Conservation (phyloP, 1,140 invertebrate genomes). For the Orchesella cincta region DNA sequence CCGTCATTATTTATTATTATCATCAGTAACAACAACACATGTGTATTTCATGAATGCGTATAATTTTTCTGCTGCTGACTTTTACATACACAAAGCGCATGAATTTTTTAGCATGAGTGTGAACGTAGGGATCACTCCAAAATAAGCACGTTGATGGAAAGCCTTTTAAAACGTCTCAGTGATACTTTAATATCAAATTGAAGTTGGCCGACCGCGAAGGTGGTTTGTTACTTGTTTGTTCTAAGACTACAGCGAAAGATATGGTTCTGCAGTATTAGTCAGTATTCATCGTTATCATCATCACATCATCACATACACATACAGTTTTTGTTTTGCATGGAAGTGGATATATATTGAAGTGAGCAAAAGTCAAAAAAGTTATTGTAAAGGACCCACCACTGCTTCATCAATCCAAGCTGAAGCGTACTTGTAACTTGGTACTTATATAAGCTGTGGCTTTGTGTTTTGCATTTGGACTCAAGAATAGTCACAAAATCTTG, state of each 20-base stretch:
- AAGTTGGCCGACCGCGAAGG: conserved; percentile 48
- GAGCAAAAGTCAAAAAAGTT: too few species aligned
- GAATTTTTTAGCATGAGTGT: background rate
- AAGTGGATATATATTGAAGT: too few species aligned
- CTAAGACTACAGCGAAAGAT: background rate
- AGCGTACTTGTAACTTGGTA: too few species aligned
- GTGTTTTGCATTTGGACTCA: background rate
- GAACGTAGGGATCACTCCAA: too few species aligned
- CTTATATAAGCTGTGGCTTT: background rate
- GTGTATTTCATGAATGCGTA: background rate
- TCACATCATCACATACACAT: too few species aligned
- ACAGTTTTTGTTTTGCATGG: too few species aligned
- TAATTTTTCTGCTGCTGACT: background rate
- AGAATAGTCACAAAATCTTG: background rate
- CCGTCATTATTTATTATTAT: background rate
- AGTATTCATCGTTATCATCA: background rate
- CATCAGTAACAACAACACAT: background rate
- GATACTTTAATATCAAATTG: conserved; percentile 37
- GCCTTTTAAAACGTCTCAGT: conserved; percentile 25
- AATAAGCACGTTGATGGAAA: conserved; percentile 24
- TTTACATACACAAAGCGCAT: background rate
- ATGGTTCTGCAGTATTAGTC: background rate
- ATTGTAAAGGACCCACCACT: too few species aligned
- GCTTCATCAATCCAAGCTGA: too few species aligned
- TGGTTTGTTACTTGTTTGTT: conserved; percentile 39